Evolutionary conservation across 2,113 vertebrate species (phyloP), one percentile per base, ranked within the genome.

Genomic region (Symphodus melops): DNA sequence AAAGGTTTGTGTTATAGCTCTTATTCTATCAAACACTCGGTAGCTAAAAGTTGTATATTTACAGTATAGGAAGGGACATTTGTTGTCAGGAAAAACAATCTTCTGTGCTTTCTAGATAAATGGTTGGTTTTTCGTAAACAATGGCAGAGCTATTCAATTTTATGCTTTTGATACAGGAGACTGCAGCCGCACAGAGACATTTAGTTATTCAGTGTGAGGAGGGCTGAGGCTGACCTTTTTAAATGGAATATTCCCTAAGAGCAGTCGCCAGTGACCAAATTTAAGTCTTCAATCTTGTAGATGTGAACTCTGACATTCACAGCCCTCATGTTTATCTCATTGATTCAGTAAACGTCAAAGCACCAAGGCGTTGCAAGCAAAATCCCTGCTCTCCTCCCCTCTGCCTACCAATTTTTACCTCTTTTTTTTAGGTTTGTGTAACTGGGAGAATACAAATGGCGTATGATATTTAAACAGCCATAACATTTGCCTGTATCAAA

Each of bases 381-480:
- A 85, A 81, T 89, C 88, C 75, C 83, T 0, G 25, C 72, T 61
- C 79, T 55, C 65, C 52, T 75, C 61, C 68, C 57, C 16, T 51
- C 72, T 1, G 25, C 75, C 72, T 53, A 57, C 72, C 56, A 72
- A 51, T 84, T 81, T 75, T 68, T 20, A 19, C 44, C 61, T 76
- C 70, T 78, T 72, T 78, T 72, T 19, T 75, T 72, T 60, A 65
- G 51, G 33, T 44, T 51, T 62, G 68, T 72, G 63, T 52, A 33
- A 73, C 60, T 39, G 63, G 28, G 63, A 44, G 93, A 94, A 93
- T 94, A 92, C 88, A 90, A 94, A 94, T 93, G 75, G 66, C 63
- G 37, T 64, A 69, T 92, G 93, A 91, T 94, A 95, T 95, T 95
- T 94, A 92, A 94, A 94, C 88, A 83, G 86, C 75, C 42, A 57